These are phyloP conservation scores for Uropetala carovei DNA, from an alignment of 2,888 invertebrate species.

Conservation along the genomic window DNA sequence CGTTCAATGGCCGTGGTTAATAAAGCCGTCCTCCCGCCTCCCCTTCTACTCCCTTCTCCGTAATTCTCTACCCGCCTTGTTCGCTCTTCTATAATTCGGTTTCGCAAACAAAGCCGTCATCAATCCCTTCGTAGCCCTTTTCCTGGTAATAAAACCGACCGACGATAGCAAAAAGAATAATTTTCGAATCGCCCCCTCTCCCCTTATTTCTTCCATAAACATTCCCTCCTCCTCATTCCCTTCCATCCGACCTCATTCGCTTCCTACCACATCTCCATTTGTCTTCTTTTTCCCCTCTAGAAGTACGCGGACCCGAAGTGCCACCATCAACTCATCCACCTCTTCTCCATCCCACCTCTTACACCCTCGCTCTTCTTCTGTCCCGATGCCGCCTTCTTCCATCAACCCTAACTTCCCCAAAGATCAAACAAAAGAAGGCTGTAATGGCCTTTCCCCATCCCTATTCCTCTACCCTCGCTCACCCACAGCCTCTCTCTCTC, in stretches of 20 bases:
- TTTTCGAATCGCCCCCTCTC: background rate
- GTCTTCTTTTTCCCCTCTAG: slow-evolving; percentile 14
- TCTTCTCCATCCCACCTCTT: background rate
- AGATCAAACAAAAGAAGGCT: slow-evolving; percentile 37
- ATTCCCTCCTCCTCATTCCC: background rate
- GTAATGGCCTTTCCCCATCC: background rate
- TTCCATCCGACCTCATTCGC: background rate
- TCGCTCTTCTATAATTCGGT: background rate
- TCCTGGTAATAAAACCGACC: background rate
- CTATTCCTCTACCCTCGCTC: background rate
- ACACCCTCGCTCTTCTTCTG: background rate
- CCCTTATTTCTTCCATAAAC: background rate
- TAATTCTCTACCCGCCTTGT: no score
- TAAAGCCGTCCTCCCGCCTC: no score
- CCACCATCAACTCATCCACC: background rate
- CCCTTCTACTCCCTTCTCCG: no score
- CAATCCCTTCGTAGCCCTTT: background rate
- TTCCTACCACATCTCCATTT: background rate
- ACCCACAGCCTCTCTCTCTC: background rate
- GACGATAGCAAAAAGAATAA: background rate
- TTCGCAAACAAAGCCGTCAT: slow-evolving; percentile 2
- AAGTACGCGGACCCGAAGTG: background rate
- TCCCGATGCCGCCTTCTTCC: background rate
- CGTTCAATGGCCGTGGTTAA: no score
- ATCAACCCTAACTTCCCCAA: slow-evolving; percentile 21